Base-by-base conservation (phyloP, 2,888 invertebrate genomes). In the Philopedon plagiatum region DNA sequence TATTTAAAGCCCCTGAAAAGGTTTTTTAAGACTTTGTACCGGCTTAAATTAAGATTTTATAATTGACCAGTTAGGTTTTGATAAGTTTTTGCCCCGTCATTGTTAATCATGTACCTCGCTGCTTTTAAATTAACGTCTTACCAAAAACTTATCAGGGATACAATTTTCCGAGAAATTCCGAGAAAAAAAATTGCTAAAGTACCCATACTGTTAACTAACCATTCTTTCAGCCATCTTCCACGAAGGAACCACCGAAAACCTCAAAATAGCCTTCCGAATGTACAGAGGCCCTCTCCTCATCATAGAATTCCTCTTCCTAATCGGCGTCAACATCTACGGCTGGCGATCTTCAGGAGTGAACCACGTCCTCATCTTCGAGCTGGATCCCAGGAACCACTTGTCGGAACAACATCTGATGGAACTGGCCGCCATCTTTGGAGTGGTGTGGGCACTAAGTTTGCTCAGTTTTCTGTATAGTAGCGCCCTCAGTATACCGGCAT, bases 321-420 rank as follows among this genome's bases (percentile, higher is more conserved):
- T 94, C 84, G 94, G 94, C 54, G 89, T 94, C 54, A 94, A 94
- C 84, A 92, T 93, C 0, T 93, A 93, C 80, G 93, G 93, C 23
- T 94, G 94, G 94, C 85, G 94, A 69, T 91, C 93, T 8, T 92
- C 93, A 0, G 94, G 94, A 11, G 94, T 94, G 1, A 94, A 94
- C 83, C 94, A 94, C 83, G 94, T 94, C 13, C 88, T 94, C 1
- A 94, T 94, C 73, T 94, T 94, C 81, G 94, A 94, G 83, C 85
- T 95, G 72, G 93, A 94, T 85, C 94, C 94, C 0, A 86, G 94
- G 54, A 92, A 93, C 83, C 93, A 94, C 85, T 85, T 91, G 4
- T 90, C 90, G 0, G 93, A 94, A 81, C 93, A 94, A 82, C 92
- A 94, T 80, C 86, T 90, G 9, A 91, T 94, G 89, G 94, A 94